Conservation (phyloP, 2,113 vertebrate species). For the Pituophis catenifer region DNA sequence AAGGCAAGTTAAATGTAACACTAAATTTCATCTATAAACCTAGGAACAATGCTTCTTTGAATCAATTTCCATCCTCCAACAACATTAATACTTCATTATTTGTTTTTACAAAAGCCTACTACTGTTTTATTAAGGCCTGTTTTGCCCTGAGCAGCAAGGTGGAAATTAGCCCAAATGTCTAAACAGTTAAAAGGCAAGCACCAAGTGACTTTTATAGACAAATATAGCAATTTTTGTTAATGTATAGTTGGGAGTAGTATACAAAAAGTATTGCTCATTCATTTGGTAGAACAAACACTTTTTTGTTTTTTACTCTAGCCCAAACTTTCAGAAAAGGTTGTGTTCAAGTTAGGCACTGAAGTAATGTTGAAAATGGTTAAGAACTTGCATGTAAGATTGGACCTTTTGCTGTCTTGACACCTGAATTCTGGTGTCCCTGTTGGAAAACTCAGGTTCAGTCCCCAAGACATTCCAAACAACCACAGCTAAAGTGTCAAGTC, state of each 20-base stretch:
- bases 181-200: constrained; percentile 70
- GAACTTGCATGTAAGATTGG: constrained; percentile 18
- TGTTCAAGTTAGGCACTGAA: constrained; percentile 24
- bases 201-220: constrained; percentile 61
- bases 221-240: constrained; percentile 48
- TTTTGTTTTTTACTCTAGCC: constrained; percentile 10
- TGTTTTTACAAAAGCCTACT: constrained; percentile 58
- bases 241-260: constrained; percentile 57
- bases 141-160: constrained; percentile 66
- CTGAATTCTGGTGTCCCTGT: constrained; percentile 36
- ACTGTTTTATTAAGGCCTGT: constrained; percentile 69
- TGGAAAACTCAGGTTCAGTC: constrained; percentile 2
- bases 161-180: constrained; percentile 68
- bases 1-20: constrained; percentile 68
- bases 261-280: constrained; percentile 51
- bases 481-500: constrained; percentile 35
- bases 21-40: constrained; percentile 72
- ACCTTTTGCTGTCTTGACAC: constrained; percentile 25
- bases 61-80: constrained; percentile 66
- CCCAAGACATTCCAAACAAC: constrained; percentile 17
- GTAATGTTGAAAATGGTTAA: constrained; percentile 29
- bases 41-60: constrained; percentile 69
- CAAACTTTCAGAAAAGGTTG: constrained; percentile 22
- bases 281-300: constrained; percentile 42
- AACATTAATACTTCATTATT: constrained; percentile 50